These are phyloP conservation scores for Taurulus bubalis DNA, from an alignment of 2,113 vertebrate species.

Conservation along the genomic window DNA sequence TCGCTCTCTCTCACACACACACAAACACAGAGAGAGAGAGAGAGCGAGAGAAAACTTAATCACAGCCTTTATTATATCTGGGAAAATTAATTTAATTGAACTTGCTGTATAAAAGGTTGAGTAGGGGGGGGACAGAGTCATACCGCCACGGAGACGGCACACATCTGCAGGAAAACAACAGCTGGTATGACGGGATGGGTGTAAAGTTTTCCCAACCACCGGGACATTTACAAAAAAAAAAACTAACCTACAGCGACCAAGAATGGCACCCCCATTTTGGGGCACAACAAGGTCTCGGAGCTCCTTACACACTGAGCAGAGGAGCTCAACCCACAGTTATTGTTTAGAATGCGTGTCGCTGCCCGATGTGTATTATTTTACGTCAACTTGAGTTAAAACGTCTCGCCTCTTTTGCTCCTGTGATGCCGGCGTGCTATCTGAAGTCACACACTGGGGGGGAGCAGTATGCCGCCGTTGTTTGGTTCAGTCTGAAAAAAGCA, in stretches of 20 bases:
- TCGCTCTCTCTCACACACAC: slow-evolving; percentile 31
- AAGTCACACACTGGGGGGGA: neutral
- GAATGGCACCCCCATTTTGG: too few relatives aligned
- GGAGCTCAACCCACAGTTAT: neutral
- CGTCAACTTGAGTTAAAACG: neutral
- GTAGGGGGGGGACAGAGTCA: too few relatives aligned
- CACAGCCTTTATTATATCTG: slow-evolving; percentile 41
- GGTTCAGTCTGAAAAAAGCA: too few relatives aligned
- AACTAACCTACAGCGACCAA: neutral
- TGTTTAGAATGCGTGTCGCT: neutral
- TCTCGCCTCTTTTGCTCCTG: neutral
- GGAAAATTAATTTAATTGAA: slow-evolving; percentile 54
- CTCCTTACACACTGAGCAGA: neutral
- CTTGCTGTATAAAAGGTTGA: neutral
- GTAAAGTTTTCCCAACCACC: neutral
- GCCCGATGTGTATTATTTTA: neutral
- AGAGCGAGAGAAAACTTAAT: neutral
- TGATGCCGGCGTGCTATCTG: too few relatives aligned
- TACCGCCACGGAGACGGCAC: too few relatives aligned
- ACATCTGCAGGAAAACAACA: neutral
- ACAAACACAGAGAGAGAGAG: neutral
- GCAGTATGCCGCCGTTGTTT: too few relatives aligned
- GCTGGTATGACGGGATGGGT: neutral
- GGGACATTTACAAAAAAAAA: neutral
- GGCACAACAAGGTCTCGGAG: neutral